Evolutionary conservation across 2,888 invertebrate species (phyloP), one percentile per base, ranked within the genome.

Genomic region (Eupsilia transversa): DNA sequence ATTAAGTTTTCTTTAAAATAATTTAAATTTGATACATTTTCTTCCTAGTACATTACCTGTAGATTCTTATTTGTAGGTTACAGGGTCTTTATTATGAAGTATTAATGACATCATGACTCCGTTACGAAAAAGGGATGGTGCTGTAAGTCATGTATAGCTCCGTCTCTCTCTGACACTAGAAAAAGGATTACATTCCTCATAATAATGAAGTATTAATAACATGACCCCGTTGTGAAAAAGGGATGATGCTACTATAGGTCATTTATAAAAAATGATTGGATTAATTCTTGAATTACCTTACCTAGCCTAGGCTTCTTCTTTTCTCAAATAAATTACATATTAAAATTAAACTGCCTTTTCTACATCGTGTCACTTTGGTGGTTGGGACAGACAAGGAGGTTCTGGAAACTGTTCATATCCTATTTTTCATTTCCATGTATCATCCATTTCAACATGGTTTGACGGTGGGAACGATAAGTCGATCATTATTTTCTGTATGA

Each of bases 341-440:
- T 43, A 23, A 70, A 17, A 27, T 14, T 14, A 30, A 9, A n/a
- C 12, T 27, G n/a, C 7, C 43, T 46, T 57, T 72, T 12, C 17
- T n/a, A 30, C 20, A 49, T 41, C 33, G 17, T 33, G 5, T 69
- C 49, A 49, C 20, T 12, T 23, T 78, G 76, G 76, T 77, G 69
- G 69, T 69, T 69, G 76, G 78, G 46, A 56, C 5, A 27, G 17
- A 17, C 20, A 46, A 20, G 6, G 49, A 23, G 20, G n/a, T 72
- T 67, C n/a, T 46, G 20, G n/a, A 17, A 54, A 77, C 6, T 46
- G 12, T 46, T 10, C 27, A 56, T 30, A 52, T 35, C 17, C 41
- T 30, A 43, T 30, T 54, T 41, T 54, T 41, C 38, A 63, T 68
- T 33, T 41, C 23, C 38, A 54, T 70, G 6, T n/a, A 27, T 60